Percentiles rank a stretch among this genome's conserved stretches.
Conservation (phyloP, 2,113 vertebrate species). For the Zosterops hypoxanthus region DNA sequence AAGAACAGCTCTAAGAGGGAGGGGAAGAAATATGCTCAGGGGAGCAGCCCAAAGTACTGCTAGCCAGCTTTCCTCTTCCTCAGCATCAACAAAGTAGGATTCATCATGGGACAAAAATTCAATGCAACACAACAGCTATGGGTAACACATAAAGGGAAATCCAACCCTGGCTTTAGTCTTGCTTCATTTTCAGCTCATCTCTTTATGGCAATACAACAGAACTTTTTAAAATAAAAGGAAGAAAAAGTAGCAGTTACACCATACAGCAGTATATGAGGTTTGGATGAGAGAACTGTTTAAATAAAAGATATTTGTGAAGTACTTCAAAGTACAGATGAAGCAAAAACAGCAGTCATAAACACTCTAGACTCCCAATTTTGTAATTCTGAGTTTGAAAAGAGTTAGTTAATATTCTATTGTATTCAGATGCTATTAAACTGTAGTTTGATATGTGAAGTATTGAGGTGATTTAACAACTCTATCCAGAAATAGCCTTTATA, state of each 20-base stretch:
- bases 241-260: not conserved
- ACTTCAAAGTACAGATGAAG: not conserved
- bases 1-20: not conserved
- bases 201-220: not conserved
- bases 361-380: not conserved
- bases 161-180: not conserved
- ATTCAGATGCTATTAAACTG: not conserved
- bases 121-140: not conserved
- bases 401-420: not conserved
- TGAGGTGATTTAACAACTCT: not conserved
- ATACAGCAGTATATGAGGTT: not conserved
- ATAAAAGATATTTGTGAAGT: not conserved
- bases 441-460: fast-evolving
- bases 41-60: not conserved
- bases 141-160: fast-evolving
- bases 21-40: fast-evolving
- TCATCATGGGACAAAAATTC: not conserved
- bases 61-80: not conserved
- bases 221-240: not conserved
- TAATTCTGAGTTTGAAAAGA: not conserved
- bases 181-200: not conserved
- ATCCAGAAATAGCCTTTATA: not conserved
- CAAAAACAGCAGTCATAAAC: not conserved
- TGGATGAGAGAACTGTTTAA: not conserved
- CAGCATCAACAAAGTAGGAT: not conserved